Percentiles rank a stretch among this genome's conserved stretches.
Evolutionary conservation across 2,113 vertebrate species (phyloP).

Genomic region (Porphyrio hochstetteri): DNA sequence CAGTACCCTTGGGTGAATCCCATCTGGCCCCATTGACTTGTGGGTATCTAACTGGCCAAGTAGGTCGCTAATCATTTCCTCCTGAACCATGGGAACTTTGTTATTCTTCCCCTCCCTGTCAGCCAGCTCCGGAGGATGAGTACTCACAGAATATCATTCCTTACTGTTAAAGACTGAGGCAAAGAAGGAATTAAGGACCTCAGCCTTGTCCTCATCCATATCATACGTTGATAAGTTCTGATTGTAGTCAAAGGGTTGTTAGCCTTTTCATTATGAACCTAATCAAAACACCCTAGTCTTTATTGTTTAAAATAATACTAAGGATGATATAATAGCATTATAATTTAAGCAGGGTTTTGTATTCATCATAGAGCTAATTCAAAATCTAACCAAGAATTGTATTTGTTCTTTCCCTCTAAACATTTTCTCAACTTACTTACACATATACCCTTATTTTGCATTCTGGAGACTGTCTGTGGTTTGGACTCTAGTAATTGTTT

Average conservation of each 20-base stretch:
- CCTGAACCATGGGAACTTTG: too few species aligned
- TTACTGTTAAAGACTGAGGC: too few species aligned
- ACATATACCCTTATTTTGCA: background rate
- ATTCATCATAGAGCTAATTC: conserved; percentile 26
- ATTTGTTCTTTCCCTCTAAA: background rate
- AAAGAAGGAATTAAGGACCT: too few species aligned
- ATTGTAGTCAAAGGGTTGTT: conserved; percentile 17
- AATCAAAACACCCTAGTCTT: conserved; percentile 54
- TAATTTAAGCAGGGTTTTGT: conserved; percentile 39
- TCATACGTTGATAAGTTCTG: conserved; percentile 12
- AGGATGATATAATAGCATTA: background rate
- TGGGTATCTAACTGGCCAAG: too few species aligned
- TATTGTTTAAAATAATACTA: conserved; percentile 35
- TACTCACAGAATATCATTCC: too few species aligned
- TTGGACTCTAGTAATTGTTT: background rate
- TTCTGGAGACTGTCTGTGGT: background rate
- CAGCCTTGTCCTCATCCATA: too few species aligned
- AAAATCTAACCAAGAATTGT: background rate
- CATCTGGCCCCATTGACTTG: too few species aligned
- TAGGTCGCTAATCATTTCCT: too few species aligned
- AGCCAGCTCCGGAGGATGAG: too few species aligned
- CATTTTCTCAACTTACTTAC: background rate
- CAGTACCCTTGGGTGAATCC: too few species aligned
- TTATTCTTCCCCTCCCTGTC: too few species aligned
- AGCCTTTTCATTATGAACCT: conserved; percentile 46